Evolutionary conservation across 1,140 invertebrate genomes (phyloP).

Genomic region (Choristoneura fumiferana): DNA sequence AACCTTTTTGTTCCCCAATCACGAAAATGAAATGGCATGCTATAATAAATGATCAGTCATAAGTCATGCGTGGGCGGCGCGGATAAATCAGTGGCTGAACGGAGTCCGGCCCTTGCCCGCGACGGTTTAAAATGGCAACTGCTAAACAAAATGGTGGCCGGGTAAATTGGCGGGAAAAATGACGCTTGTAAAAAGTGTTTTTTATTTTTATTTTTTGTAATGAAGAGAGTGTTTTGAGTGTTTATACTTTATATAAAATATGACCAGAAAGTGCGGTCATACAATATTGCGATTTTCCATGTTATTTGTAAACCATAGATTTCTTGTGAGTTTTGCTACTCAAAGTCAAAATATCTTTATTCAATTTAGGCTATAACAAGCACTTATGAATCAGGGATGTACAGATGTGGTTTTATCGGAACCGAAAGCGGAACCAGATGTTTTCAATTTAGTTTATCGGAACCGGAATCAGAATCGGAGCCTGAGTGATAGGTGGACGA

Average conservation of each 20-base stretch:
- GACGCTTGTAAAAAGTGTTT: neutral
- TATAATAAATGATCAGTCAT: slow-evolving; percentile 5
- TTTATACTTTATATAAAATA: neutral
- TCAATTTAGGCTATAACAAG: no score
- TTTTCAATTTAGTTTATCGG: no score
- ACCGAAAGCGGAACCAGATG: no score
- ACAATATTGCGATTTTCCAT: no score
- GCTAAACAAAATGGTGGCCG: slow-evolving; percentile 10
- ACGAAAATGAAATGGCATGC: neutral
- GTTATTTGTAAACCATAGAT: neutral
- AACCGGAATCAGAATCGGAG: no score
- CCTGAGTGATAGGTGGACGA: no score
- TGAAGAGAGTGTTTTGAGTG: neutral
- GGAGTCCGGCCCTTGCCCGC: neutral
- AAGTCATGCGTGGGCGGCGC: slow-evolving; percentile 3
- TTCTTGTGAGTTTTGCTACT: neutral
- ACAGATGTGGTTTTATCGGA: no score
- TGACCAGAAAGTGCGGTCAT: no score
- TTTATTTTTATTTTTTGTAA: neutral
- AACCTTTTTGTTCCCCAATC: neutral
- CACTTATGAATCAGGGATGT: no score
- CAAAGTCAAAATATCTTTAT: no score
- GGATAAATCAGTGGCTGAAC: slow-evolving; percentile 8
- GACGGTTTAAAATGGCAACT: slow-evolving; percentile 5
- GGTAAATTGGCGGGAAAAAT: slow-evolving; percentile 1